Conservation (phyloP, 2,113 vertebrate genomes). For the Symphodus melops region DNA sequence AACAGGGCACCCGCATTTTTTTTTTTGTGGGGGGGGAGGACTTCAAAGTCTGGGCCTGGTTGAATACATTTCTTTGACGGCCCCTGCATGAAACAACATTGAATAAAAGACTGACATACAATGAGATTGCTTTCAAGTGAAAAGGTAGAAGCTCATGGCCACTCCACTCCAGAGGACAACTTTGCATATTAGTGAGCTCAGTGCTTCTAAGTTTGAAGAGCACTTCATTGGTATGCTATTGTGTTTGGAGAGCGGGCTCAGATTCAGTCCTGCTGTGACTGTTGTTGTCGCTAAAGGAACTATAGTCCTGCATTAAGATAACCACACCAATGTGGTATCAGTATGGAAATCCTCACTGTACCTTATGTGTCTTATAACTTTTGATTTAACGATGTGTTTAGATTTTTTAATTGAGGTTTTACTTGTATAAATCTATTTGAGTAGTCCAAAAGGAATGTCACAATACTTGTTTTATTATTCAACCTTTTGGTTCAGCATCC, state of each 20-base stretch:
- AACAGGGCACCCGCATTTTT: conserved; percentile 27
- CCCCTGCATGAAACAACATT: conserved; percentile 41
- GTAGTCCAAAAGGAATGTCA: too few relatives aligned
- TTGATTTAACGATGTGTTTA: too few relatives aligned
- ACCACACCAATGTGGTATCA: not conserved
- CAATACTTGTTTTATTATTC: too few relatives aligned
- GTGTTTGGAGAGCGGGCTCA: conserved; percentile 1
- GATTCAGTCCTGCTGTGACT: not conserved
- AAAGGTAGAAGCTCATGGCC: conserved; percentile 42
- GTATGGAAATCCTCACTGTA: too few relatives aligned
- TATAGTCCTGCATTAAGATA: not conserved
- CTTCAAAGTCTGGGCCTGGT: conserved; percentile 63
- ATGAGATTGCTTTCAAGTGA: conserved; percentile 66
- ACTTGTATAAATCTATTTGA: too few relatives aligned
- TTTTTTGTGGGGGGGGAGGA: not conserved
- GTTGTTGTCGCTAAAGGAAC: conserved; percentile 20
- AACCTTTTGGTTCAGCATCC: too few relatives aligned
- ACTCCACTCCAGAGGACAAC: conserved; percentile 33
- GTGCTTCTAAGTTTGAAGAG: conserved; percentile 37
- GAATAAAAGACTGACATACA: conserved; percentile 56
- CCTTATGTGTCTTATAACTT: too few relatives aligned
- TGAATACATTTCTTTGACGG: conserved; percentile 52
- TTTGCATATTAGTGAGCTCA: conserved; percentile 55
- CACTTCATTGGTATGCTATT: conserved; percentile 21
- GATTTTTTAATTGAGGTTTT: too few relatives aligned